A percentile compares a stretch with the other conserved stretches of the same genome.
phyloP scores from a whole-genome alignment of 2,113 vertebrate species.

The Nipponia nippon region DNA sequence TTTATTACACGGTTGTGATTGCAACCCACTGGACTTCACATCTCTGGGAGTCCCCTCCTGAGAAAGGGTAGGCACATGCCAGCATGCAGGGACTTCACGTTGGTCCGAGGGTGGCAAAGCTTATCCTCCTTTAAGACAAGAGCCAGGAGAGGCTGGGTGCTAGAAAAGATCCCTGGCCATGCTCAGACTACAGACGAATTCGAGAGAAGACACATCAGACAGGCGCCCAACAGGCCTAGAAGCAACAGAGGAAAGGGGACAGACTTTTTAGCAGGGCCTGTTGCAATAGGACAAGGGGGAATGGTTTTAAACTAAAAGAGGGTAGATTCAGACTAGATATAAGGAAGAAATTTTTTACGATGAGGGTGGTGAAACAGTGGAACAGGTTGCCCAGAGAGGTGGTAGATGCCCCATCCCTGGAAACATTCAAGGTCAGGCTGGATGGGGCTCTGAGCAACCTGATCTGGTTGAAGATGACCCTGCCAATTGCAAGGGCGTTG shows the following conservation, averaged over 20 bases:
- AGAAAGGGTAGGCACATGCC: accelerated
- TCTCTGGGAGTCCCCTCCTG: neutral
- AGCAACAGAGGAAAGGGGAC: neutral
- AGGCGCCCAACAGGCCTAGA: neutral
- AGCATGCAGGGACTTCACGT: accelerated
- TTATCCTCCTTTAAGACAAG: neutral
- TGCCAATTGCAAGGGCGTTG: neutral
- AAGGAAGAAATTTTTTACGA: neutral
- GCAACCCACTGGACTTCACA: neutral
- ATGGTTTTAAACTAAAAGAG: neutral
- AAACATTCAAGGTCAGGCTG: neutral
- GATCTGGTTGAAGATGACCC: neutral
- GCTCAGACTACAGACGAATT: neutral
- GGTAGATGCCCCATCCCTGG: neutral
- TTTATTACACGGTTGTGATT: neutral
- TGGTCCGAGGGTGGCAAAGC: neutral
- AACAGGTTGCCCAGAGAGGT: neutral
- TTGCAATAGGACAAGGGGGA: neutral
- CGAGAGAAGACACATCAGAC: neutral
- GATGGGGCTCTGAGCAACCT: neutral
- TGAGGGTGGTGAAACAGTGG: neutral
- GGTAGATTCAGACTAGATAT: neutral
- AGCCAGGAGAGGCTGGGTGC: neutral
- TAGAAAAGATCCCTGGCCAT: neutral
- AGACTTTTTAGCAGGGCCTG: neutral